These are phyloP conservation scores for Halcyon leucocephala DNA, from an alignment of 2,797 vertebrate genomes.

Conservation along the genomic window DNA sequence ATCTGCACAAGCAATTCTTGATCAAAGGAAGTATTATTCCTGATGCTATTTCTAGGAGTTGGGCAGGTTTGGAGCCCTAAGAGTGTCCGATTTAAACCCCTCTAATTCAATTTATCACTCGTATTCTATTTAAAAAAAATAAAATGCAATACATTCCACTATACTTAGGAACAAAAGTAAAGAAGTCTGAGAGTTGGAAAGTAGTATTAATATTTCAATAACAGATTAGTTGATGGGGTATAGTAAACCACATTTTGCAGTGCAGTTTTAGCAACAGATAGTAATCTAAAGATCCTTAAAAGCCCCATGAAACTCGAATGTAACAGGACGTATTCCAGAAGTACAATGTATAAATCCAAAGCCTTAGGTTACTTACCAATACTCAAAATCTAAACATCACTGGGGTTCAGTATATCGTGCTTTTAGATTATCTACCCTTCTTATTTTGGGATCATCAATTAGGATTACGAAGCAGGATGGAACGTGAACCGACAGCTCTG, in stretches of 20 bases:
- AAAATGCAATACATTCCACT: background rate
- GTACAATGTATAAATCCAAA: background rate
- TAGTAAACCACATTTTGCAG: conserved; percentile 33
- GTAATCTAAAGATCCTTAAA: conserved; percentile 40
- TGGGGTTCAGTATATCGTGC: background rate
- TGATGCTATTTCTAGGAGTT: background rate
- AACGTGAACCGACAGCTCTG: background rate
- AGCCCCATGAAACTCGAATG: conserved; percentile 26
- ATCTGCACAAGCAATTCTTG: background rate
- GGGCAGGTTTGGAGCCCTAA: background rate
- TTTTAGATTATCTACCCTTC: background rate
- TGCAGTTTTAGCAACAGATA: conserved; percentile 37
- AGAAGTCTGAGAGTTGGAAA: background rate
- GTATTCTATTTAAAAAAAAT: background rate
- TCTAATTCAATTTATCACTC: background rate
- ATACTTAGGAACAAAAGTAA: background rate
- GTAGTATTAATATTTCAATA: conserved; percentile 4
- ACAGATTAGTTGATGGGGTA: conserved; percentile 1
- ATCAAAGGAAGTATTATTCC: background rate
- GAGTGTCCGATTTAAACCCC: background rate
- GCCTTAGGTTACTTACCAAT: conserved; percentile 29
- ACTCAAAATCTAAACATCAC: conserved; percentile 10
- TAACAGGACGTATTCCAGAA: background rate
- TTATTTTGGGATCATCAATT: too few species aligned
- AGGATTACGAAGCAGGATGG: background rate